Base-by-base conservation (phyloP, 2,113 vertebrate species). In the Myiagra hebetior region DNA sequence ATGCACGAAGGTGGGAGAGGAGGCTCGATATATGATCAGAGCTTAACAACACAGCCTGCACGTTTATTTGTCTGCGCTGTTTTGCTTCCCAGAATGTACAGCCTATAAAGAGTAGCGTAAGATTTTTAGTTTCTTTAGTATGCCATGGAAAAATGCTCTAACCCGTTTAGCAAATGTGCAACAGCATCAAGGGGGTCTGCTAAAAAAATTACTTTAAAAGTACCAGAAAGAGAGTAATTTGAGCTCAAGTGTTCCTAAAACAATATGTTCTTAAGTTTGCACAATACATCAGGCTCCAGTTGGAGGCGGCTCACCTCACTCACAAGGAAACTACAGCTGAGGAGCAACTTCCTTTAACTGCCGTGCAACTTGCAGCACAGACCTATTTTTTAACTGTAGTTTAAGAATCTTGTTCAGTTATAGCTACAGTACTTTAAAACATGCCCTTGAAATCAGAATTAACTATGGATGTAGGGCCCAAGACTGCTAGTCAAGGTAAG, bases 331-430 rank as follows among this genome's bases (percentile, higher is more conserved):
- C 95, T 50, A 26, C 17, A 49, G 44, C 49, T 80, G 52, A 44
- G 15, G 24, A 78, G 78, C 72, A 93, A 83, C 78, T 96, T 96
- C 97, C 95, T 96, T 83, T 73, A 90, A 85, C 77, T n/a, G 72
- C 74, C 0, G 0, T 52, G 42, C 59, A 73, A 7, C 39, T 79
- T 75, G 70, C 35, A 30, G 52, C 41, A 49, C 47, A 60, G 86
- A 84, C 47, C 46, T 52, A 2, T 33, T 42, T 31, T 77, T 52
- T 37, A 60, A 28, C 55, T 59, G 68, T 39, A 70, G 0, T 53
- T 83, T 30, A 46, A 80, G n/a, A 49, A 33, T 84, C 49, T 52
- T 33, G 11, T 80, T 85, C 37, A 41, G 0, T 85, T 80, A 39
- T 56, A 85, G 59, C 62, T 57, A 6, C 37, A 27, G 33, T 35